Conservation (phyloP, 2,797 vertebrate genomes). For the Hippoglossus hippoglossus region DNA sequence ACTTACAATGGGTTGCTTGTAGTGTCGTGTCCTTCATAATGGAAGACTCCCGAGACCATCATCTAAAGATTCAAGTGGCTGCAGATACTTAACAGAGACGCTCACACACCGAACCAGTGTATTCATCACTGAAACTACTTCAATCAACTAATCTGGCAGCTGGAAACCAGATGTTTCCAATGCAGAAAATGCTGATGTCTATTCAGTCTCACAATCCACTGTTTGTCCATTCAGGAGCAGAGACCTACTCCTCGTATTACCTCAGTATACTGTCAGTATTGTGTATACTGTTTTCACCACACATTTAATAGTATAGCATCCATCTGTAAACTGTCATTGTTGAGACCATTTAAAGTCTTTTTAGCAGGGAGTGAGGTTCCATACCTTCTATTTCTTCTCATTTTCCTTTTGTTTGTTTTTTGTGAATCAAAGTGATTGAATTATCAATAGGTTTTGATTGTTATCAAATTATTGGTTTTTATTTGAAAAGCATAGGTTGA, state of each 20-base stretch:
- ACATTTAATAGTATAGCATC: slow-evolving; percentile 46
- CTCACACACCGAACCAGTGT: slow-evolving; percentile 5
- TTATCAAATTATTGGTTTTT: slow-evolving; percentile 74
- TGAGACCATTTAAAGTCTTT: slow-evolving; percentile 67
- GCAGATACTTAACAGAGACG: not conserved
- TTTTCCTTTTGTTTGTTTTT: slow-evolving; percentile 50
- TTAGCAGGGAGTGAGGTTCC: slow-evolving; percentile 64
- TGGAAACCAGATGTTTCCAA: slow-evolving; percentile 61
- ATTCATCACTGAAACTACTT: slow-evolving; percentile 34
- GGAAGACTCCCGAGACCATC: slow-evolving; percentile 3
- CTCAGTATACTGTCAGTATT: slow-evolving; percentile 51
- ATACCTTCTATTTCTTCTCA: slow-evolving; percentile 63
- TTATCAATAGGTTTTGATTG: slow-evolving; percentile 75
- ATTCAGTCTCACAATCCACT: slow-evolving; percentile 56
- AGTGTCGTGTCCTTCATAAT: not conserved
- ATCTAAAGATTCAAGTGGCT: slow-evolving; percentile 1
- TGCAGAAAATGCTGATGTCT: slow-evolving; percentile 55
- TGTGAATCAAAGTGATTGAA: slow-evolving; percentile 72
- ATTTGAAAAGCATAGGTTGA: slow-evolving; percentile 76
- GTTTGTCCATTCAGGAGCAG: slow-evolving; percentile 34
- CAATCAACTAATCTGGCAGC: slow-evolving; percentile 22
- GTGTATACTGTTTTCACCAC: slow-evolving; percentile 46
- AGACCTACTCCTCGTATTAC: slow-evolving; percentile 50
- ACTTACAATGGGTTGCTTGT: slow-evolving; percentile 12
- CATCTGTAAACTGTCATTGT: slow-evolving; percentile 66